Evolutionary conservation across 2,888 invertebrate species (phyloP).

Genomic region (Cryptops parisi): DNA sequence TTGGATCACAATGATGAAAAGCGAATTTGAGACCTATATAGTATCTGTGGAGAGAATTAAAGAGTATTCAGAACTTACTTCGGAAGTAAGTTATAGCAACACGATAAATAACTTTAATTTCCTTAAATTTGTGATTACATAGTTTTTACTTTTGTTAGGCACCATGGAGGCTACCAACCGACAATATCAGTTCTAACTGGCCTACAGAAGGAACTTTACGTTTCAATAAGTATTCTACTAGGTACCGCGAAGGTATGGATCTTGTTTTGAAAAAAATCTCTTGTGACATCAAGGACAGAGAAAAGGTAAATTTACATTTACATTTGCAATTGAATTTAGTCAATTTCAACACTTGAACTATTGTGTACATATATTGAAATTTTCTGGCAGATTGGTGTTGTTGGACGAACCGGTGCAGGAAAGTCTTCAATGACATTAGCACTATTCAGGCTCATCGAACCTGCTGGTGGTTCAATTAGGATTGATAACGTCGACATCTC

Average conservation of each 20-base stretch:
- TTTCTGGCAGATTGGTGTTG: neutral
- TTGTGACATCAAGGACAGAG: neutral
- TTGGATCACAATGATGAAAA: slow-evolving; percentile 91
- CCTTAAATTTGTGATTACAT: neutral
- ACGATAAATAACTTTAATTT: neutral
- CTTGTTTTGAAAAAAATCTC: neutral
- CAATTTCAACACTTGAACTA: neutral
- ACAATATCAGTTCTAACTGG: neutral
- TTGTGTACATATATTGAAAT: neutral
- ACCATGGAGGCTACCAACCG: neutral
- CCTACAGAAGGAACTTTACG: neutral
- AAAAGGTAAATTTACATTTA: neutral
- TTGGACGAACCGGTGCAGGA: slow-evolving; percentile 35
- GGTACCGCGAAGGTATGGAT: slow-evolving; percentile 3
- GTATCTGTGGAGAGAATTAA: slow-evolving; percentile 94
- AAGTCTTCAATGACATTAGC: slow-evolving; percentile 79
- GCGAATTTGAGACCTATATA: slow-evolving; percentile 93
- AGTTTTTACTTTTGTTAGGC: neutral
- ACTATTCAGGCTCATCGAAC: slow-evolving; percentile 78
- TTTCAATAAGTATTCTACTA: neutral
- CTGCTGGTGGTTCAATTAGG: slow-evolving; percentile 59
- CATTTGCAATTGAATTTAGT: neutral
- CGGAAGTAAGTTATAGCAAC: neutral
- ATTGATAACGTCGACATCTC: slow-evolving; percentile 74
- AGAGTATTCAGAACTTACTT: slow-evolving; percentile 46